Percentiles rank a stretch among this genome's conserved stretches.
These are phyloP conservation scores for Prunella fulvescens DNA, from an alignment of 2,113 vertebrate genomes.

Conservation along the genomic window DNA sequence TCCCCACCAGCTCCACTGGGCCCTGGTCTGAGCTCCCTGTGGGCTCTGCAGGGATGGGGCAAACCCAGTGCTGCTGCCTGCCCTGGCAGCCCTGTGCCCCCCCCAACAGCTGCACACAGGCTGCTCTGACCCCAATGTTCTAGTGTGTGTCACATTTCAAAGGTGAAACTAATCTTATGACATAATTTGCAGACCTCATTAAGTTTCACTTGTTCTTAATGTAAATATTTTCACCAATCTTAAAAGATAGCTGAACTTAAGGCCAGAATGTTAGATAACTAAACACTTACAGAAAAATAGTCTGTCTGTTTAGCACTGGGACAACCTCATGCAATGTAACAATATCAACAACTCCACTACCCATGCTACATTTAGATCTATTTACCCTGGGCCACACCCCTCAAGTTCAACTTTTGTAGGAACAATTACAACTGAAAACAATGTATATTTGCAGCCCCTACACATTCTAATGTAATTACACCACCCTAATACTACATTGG, in stretches of 20 bases:
- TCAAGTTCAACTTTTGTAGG: background rate
- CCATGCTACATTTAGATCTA: background rate
- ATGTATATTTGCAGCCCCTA: background rate
- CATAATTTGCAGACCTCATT: background rate
- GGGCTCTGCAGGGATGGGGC: background rate
- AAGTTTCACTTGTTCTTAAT: background rate
- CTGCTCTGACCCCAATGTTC: background rate
- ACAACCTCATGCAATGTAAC: background rate
- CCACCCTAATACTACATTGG: background rate
- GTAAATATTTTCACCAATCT: background rate
- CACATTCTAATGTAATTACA: background rate
- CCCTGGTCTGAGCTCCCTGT: background rate
- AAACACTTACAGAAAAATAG: background rate
- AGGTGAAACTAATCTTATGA: background rate
- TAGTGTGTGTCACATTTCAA: rapidly evolving
- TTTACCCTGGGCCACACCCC: background rate
- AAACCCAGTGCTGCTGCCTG: background rate
- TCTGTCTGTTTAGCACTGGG: background rate
- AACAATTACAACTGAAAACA: background rate
- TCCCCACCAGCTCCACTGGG: background rate
- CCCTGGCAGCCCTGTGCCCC: background rate
- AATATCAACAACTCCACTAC: background rate
- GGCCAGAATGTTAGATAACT: background rate
- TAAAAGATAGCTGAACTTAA: background rate
- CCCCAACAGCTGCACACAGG: background rate